Conservation (phyloP, 2,888 invertebrate genomes). For the Pammene aurita region DNA sequence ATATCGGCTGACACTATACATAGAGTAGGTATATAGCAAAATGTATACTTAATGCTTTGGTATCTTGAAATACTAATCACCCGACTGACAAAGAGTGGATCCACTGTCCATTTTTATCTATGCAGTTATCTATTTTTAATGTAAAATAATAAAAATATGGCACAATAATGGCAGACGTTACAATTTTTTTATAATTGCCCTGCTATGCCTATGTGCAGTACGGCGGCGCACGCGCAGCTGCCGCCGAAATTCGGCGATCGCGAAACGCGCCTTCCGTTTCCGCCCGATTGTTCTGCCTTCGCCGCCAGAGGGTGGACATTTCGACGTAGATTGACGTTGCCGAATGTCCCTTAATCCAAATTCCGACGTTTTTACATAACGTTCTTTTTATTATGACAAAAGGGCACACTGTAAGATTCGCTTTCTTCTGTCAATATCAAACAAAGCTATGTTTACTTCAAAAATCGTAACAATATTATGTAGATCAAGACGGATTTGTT, state of each 20-base stretch:
- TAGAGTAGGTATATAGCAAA: too few species aligned
- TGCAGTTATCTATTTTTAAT: too few species aligned
- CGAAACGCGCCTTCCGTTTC: constrained; percentile 82
- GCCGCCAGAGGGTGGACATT: constrained; percentile 68
- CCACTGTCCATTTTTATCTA: too few species aligned
- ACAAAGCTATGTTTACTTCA: constrained; percentile 7
- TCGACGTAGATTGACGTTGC: constrained; percentile 55
- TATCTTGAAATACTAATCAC: too few species aligned
- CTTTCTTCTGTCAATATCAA: not conserved
- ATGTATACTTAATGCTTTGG: too few species aligned
- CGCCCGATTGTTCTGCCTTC: constrained; percentile 74
- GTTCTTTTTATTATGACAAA: constrained; percentile 7
- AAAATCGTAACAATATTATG: not conserved
- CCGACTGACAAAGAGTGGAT: too few species aligned
- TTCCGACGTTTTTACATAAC: constrained; percentile 49
- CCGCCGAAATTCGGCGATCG: constrained; percentile 79
- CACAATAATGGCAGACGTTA: too few species aligned
- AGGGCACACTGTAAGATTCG: constrained; percentile 5
- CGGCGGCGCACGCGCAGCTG: constrained; percentile 71
- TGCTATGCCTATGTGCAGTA: constrained; percentile 8
- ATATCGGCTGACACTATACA: too few species aligned
- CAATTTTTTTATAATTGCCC: not conserved
- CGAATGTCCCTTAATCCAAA: constrained; percentile 52
- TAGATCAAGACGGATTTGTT: not conserved
- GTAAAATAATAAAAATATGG: too few species aligned